Conservation (phyloP, 2,113 vertebrate species). For the Carollia perspicillata region DNA sequence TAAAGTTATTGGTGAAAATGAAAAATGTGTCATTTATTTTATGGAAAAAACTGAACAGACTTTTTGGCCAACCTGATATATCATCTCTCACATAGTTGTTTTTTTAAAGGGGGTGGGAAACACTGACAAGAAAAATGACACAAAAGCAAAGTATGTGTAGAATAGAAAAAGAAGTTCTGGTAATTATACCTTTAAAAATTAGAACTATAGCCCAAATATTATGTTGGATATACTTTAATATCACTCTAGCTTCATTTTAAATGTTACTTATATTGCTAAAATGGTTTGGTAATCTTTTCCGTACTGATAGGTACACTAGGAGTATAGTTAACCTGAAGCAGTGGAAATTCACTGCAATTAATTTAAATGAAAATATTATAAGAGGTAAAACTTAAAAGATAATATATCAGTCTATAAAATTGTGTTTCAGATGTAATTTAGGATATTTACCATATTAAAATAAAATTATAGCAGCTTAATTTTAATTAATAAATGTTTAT, state of each 20-base stretch:
- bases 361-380: conserved; percentile 8
- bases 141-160: conserved; percentile 5
- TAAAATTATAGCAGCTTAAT: conserved; percentile 42
- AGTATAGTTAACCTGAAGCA: neutral
- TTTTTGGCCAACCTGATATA: neutral
- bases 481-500: conserved; percentile 61
- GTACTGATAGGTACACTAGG: neutral
- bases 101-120: neutral
- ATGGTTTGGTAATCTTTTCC: neutral
- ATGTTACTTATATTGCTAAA: neutral
- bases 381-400: conserved; percentile 32
- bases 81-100: conserved; percentile 37
- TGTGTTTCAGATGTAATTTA: conserved; percentile 34
- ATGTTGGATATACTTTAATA: conserved; percentile 31
- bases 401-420: conserved; percentile 21
- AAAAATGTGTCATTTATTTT: no score
- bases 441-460: conserved; percentile 53
- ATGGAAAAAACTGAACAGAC: no score
- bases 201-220: neutral
- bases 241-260: neutral
- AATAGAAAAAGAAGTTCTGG: neutral
- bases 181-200: conserved; percentile 10
- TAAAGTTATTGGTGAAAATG: no score
- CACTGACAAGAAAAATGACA: conserved; percentile 29
- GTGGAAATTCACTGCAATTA: conserved; percentile 14